Evolutionary conservation across 2,113 vertebrate species (phyloP).

Genomic region (Bambusicola thoracicus): DNA sequence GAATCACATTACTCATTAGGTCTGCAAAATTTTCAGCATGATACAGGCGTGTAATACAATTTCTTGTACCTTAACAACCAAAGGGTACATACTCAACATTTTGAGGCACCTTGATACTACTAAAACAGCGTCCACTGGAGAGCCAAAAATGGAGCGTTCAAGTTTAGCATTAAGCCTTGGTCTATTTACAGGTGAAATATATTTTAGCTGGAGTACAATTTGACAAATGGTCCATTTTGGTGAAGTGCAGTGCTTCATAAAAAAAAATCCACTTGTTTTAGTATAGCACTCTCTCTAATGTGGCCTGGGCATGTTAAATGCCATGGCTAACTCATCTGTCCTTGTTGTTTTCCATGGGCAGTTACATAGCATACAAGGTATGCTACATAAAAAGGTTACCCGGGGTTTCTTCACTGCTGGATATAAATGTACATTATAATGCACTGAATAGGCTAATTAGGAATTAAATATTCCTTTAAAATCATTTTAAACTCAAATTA

Average conservation of each 20-base stretch:
- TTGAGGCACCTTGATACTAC: neutral
- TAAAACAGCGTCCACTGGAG: neutral
- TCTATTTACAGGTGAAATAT: neutral
- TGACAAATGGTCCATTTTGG: neutral
- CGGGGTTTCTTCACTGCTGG: slow-evolving; percentile 32
- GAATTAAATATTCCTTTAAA: slow-evolving; percentile 68
- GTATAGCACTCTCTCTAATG: neutral
- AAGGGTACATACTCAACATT: neutral
- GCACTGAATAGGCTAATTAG: slow-evolving; percentile 60
- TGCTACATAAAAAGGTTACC: slow-evolving; percentile 36
- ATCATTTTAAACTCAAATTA: slow-evolving; percentile 73
- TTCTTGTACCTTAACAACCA: rapidly evolving
- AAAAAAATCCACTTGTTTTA: neutral
- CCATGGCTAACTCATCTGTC: neutral
- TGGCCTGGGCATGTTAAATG: neutral
- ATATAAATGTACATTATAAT: slow-evolving; percentile 58
- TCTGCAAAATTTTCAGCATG: neutral
- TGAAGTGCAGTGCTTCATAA: neutral
- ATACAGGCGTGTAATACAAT: neutral
- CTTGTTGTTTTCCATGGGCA: slow-evolving; percentile 20
- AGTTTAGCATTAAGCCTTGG: neutral
- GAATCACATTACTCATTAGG: neutral
- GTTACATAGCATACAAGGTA: slow-evolving; percentile 21
- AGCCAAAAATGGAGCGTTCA: neutral
- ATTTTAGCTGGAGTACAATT: neutral